phyloP scores from a whole-genome alignment of 2,888 invertebrate species.

The Aporophyla nigra region DNA sequence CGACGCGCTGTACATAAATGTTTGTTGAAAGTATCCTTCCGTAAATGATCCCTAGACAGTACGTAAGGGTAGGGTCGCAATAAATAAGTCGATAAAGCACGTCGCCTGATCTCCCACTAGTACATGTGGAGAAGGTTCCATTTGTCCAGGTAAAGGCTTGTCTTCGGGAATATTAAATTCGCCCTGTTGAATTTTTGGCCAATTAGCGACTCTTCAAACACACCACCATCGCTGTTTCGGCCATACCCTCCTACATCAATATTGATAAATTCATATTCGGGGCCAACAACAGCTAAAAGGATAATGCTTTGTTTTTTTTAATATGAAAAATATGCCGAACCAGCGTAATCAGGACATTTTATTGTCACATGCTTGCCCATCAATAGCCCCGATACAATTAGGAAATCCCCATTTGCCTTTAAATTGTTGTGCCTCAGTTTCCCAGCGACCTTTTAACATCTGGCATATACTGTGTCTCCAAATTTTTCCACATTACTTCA shows the following conservation, averaged over 20 bases:
- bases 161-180: slow-evolving; percentile 1
- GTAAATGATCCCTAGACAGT: not conserved
- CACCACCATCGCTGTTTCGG: not conserved
- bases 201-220: not conserved
- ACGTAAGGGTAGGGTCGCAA: not conserved
- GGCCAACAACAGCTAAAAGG: not conserved
- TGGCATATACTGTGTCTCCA: not conserved
- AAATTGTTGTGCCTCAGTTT: not conserved
- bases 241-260: slow-evolving; percentile 3
- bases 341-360: not conserved
- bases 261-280: not conserved
- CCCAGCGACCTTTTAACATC: not conserved
- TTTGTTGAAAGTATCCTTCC: not conserved
- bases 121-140: slow-evolving; percentile 5
- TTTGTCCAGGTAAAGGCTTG: not conserved
- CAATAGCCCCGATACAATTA: slow-evolving; percentile 1
- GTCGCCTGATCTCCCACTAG: not conserved
- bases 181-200: not conserved
- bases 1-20: not conserved
- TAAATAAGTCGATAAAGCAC: slow-evolving; percentile 2
- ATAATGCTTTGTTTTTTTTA: slow-evolving; percentile 1
- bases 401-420: not conserved
- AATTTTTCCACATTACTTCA: not conserved
- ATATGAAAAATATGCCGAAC: not conserved
- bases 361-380: not conserved